phyloP scores from a whole-genome alignment of 2,888 invertebrate species.

The Amphipoea oculea region DNA sequence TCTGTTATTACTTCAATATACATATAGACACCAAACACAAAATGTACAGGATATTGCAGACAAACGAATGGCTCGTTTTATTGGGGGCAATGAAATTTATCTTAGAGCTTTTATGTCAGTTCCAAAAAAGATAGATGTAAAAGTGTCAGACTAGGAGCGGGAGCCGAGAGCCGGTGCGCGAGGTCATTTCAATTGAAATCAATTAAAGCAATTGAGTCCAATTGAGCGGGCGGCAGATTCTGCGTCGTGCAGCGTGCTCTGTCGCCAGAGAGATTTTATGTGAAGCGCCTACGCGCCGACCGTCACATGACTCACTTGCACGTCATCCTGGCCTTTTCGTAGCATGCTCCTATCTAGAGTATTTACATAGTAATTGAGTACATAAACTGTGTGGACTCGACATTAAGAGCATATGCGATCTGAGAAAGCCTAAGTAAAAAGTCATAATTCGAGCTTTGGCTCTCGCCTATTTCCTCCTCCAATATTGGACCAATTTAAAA shows the following conservation, averaged over 20 bases:
- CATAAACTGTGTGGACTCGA: conserved; percentile 29
- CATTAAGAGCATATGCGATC: background rate
- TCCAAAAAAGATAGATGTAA: conserved; percentile 90
- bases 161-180: conserved; percentile 87
- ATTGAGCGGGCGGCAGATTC: conserved; percentile 90
- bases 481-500: no score
- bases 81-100: conserved; percentile 83
- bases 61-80: conserved; percentile 73
- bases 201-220: conserved; percentile 90
- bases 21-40: conserved; percentile 41
- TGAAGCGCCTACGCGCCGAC: conserved; percentile 85
- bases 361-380: conserved; percentile 54
- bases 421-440: no score
- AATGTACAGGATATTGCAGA: conserved; percentile 59
- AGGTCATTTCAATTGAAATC: conserved; percentile 90
- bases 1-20: conserved; percentile 15
- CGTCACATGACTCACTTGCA: conserved; percentile 85
- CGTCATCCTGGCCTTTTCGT: conserved; percentile 63
- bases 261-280: conserved; percentile 89
- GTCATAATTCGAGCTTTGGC: no score
- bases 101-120: conserved; percentile 86
- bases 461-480: no score
- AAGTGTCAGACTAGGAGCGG: conserved; percentile 89
- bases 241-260: conserved; percentile 85
- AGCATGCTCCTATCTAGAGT: conserved; percentile 45